Percentiles rank a stretch among this genome's conserved stretches.
These are phyloP conservation scores for Nasonia longicornis DNA, from an alignment of 1,140 invertebrate species.

Conservation along the genomic window DNA sequence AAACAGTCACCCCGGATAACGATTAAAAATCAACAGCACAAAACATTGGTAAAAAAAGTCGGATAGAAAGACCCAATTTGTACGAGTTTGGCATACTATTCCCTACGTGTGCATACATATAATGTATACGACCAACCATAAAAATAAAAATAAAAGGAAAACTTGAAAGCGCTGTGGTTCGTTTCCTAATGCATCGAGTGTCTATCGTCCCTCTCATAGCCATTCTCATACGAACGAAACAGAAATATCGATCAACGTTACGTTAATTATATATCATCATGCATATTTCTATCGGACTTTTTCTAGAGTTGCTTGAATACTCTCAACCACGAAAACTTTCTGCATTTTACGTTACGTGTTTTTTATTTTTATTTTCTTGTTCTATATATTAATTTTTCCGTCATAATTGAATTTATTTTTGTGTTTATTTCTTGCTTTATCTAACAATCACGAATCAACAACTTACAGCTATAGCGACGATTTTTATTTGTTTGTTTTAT, in stretches of 20 bases:
- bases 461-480: conserved; percentile 38
- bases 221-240: neutral
- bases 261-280: neutral
- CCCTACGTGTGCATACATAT: too few species aligned
- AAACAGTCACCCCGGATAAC: neutral
- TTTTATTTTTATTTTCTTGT: conserved; percentile 1
- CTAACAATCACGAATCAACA: conserved; percentile 47
- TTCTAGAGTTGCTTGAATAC: conserved; percentile 30
- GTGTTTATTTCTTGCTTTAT: conserved; percentile 26
- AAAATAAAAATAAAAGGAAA: neutral
- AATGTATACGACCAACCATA: too few species aligned
- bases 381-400: neutral
- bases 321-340: conserved; percentile 11
- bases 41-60: conserved; percentile 33
- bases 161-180: neutral
- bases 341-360: neutral
- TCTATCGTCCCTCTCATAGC: neutral
- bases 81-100: neutral
- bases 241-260: conserved; percentile 18
- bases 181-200: neutral
- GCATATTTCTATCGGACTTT: conserved; percentile 40
- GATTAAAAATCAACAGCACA: neutral
- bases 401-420: conserved; percentile 17
- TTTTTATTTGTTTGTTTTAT: conserved; percentile 6
- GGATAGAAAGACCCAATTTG: conserved; percentile 12